Conservation (phyloP, 1,140 invertebrate species). For the fruit fly (Drosophila melanogaster) region Release_6_plus_ISO1_MT NT_033779.5:1981001-1981500, state of each 20-base stretch:
- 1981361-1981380: conserved; percentile 12
- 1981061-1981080: not conserved
- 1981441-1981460: conserved; percentile 86
- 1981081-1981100: not conserved
- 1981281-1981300: conserved; percentile 7
- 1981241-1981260: conserved; percentile 1
- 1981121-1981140: not conserved
- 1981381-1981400: not conserved
- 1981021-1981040: too few species aligned
- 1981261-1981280: not conserved
- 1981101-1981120: not conserved
- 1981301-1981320: conserved; percentile 14
- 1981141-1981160: not conserved
- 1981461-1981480: conserved; percentile 91
- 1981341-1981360: conserved; percentile 10
- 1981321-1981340: conserved; percentile 25
- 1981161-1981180: conserved; percentile 10
- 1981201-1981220: not conserved
- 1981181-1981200: not conserved
- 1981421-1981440: conserved; percentile 86
- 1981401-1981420: conserved; percentile 89
- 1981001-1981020: too few species aligned
- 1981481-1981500: conserved; percentile 94
- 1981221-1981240: not conserved
- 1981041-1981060: too few species aligned